These are phyloP conservation scores for Parauchenoglanis ngamensis DNA, from an alignment of 2,797 vertebrate species.

Conservation along the genomic window DNA sequence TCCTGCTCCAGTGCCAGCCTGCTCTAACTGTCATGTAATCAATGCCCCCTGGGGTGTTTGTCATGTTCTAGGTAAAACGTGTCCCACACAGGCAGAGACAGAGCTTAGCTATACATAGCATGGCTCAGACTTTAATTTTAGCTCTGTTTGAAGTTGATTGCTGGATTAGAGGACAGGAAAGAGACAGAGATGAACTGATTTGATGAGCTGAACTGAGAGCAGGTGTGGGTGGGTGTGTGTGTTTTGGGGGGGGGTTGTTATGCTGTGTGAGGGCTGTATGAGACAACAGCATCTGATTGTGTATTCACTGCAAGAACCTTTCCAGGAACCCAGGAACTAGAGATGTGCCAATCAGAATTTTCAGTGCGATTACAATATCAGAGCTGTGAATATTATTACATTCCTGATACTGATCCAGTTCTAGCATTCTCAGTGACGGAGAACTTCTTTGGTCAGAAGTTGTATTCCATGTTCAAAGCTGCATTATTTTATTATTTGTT, in stretches of 20 bases:
- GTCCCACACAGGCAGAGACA: constrained; percentile 52
- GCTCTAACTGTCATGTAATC: constrained; percentile 29
- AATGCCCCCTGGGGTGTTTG: constrained; percentile 29
- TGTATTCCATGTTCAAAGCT: background rate
- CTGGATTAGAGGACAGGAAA: constrained; percentile 74
- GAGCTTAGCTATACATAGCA: constrained; percentile 68
- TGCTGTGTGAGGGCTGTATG: constrained; percentile 5
- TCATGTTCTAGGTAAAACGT: constrained; percentile 40
- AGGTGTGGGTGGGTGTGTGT: constrained; percentile 21
- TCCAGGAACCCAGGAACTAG: background rate
- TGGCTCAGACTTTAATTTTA: constrained; percentile 69
- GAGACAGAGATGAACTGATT: constrained; percentile 70
- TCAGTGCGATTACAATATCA: background rate
- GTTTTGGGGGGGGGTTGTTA: constrained; percentile 10
- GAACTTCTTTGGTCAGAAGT: background rate
- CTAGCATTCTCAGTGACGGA: background rate
- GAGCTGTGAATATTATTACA: background rate
- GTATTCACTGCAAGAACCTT: background rate
- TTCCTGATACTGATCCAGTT: background rate
- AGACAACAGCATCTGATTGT: background rate
- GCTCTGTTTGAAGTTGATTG: constrained; percentile 71
- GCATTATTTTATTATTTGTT: background rate
- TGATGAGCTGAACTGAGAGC: constrained; percentile 60
- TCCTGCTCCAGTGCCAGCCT: constrained; percentile 17
- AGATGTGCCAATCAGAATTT: too few species aligned